These are phyloP conservation scores for Tachina fera DNA, from an alignment of 2,888 invertebrate species.

Conservation along the genomic window DNA sequence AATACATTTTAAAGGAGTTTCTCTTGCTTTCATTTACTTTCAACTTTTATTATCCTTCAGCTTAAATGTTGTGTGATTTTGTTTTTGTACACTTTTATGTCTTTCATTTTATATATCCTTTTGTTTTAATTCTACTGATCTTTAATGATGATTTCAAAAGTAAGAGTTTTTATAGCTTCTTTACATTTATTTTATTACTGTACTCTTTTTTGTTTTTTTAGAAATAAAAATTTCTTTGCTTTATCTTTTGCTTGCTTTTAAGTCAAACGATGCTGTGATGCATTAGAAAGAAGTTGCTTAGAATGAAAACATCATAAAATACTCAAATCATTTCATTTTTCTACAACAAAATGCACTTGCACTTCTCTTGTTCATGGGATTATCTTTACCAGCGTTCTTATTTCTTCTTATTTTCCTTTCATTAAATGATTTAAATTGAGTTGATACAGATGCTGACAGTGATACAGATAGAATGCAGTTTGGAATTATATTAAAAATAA, in stretches of 20 bases:
- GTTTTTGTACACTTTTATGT: conserved; percentile 19
- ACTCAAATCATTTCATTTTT: conserved; percentile 25
- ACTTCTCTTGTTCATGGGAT: conserved; percentile 39
- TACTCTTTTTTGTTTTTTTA: conserved; percentile 1
- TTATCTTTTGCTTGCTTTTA: conserved; percentile 3
- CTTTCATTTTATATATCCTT: background rate
- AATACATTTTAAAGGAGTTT: conserved; percentile 25
- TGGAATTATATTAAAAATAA: conserved; percentile 35
- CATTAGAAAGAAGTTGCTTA: conserved; percentile 24
- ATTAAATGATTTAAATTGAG: conserved; percentile 55
- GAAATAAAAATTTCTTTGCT: conserved; percentile 8
- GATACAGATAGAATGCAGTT: conserved; percentile 25
- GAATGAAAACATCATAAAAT: conserved; percentile 39
- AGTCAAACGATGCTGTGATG: conserved; percentile 1
- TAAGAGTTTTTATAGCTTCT: conserved; percentile 3
- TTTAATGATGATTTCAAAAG: conserved; percentile 40
- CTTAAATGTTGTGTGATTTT: conserved; percentile 54
- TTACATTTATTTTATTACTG: conserved; percentile 30
- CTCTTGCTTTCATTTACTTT: background rate
- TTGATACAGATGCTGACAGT: conserved; percentile 46
- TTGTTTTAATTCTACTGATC: conserved; percentile 8
- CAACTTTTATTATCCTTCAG: conserved; percentile 60
- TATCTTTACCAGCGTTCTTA: background rate
- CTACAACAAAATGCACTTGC: conserved; percentile 61
- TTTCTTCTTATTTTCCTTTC: background rate